phyloP scores from a whole-genome alignment of 2,888 invertebrate genomes.

The Lutraria lutraria region DNA sequence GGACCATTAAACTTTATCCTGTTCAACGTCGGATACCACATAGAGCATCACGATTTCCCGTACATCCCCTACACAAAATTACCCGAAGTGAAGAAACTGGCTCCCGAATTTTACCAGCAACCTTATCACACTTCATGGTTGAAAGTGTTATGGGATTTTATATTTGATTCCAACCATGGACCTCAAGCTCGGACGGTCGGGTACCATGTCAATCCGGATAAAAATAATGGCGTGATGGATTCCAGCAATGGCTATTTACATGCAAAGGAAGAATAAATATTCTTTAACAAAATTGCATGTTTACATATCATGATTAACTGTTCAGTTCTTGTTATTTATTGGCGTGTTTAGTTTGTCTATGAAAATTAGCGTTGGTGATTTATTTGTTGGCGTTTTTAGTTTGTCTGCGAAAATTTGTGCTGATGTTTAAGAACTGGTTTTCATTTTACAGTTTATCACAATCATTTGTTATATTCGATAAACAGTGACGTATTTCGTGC shows the following conservation, averaged over 20 bases:
- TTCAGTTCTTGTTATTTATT: not conserved
- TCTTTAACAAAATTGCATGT: not conserved
- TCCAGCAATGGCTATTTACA: not conserved
- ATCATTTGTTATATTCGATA: too few species aligned
- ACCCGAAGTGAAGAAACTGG: conserved; percentile 87
- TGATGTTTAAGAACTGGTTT: too few species aligned
- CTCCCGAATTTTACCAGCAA: conserved; percentile 96
- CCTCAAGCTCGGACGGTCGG: conserved; percentile 94
- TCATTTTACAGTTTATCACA: too few species aligned
- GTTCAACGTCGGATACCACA: conserved; percentile 86
- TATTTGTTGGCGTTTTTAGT: not conserved
- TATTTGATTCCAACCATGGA: conserved; percentile 97
- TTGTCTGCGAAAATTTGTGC: not conserved
- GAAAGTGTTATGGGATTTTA: conserved; percentile 96
- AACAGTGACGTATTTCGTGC: too few species aligned
- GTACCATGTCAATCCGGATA: conserved; percentile 65
- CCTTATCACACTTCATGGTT: conserved; percentile 98
- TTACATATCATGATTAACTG: not conserved
- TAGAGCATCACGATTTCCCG: conserved; percentile 87
- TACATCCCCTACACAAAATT: conserved; percentile 85
- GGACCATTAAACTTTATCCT: conserved; percentile 86
- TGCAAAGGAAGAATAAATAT: conserved; percentile 29
- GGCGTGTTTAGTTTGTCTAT: not conserved
- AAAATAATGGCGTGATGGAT: conserved; percentile 17
- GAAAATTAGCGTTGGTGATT: not conserved